These are phyloP conservation scores for Andrena marginata DNA, from an alignment of 2,888 invertebrate species.

Conservation along the genomic window DNA sequence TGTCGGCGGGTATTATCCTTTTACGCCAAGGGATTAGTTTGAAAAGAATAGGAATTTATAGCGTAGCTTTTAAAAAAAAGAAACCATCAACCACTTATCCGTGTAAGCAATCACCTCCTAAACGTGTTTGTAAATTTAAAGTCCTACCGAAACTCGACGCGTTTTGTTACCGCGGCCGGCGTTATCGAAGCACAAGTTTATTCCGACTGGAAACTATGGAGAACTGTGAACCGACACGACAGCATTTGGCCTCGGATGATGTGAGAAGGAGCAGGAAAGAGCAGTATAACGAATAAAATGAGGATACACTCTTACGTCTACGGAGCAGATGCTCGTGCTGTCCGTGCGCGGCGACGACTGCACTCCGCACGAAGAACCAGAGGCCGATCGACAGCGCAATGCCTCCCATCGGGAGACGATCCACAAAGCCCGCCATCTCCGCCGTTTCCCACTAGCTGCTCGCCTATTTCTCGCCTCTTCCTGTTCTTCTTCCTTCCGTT, in stretches of 20 bases:
- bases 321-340: constrained; percentile 65
- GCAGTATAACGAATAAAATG: constrained; percentile 5
- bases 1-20: background rate
- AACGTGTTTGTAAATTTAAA: too few species aligned
- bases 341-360: constrained; percentile 71
- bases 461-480: constrained; percentile 18
- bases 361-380: constrained; percentile 44
- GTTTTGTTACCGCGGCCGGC: too few species aligned
- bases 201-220: background rate
- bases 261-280: background rate
- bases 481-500: background rate
- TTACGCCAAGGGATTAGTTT: background rate
- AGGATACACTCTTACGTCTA: constrained; percentile 65
- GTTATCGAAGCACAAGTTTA: too few species aligned
- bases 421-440: constrained; percentile 49
- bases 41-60: background rate
- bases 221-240: background rate
- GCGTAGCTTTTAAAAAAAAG: background rate
- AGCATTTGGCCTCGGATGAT: background rate
- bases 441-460: constrained; percentile 22
- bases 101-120: too few species aligned
- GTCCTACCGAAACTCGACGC: too few species aligned
- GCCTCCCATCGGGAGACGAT: constrained; percentile 61
- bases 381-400: constrained; percentile 62
- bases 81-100: background rate